Percentiles rank a stretch among this genome's conserved stretches.
phyloP scores from a whole-genome alignment of 2,888 invertebrate genomes.

The Andrena fulva region DNA sequence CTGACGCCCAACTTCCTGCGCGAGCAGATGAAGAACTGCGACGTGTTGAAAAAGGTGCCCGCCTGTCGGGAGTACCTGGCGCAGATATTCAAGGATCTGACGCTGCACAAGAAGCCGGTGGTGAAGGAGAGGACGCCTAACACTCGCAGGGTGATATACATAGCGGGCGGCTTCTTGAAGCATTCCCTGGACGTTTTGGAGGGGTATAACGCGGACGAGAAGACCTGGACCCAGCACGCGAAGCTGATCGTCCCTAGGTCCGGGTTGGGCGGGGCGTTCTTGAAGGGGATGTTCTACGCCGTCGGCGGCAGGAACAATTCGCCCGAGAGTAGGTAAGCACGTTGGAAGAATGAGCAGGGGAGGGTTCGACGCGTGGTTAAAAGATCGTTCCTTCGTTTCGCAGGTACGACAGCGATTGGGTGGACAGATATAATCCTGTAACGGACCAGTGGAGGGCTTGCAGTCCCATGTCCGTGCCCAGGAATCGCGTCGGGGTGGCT shows the following conservation, averaged over 20 bases:
- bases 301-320: constrained; percentile 97
- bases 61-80: constrained; percentile 96
- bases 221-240: constrained; percentile 93
- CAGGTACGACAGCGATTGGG: constrained; percentile 94
- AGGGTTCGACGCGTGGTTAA: constrained; percentile 4
- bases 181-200: constrained; percentile 95
- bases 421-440: constrained; percentile 94
- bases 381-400: constrained; percentile 20
- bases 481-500: constrained; percentile 96
- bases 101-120: constrained; percentile 93
- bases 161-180: constrained; percentile 95
- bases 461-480: constrained; percentile 93
- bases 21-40: constrained; percentile 96
- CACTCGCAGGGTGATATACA: constrained; percentile 95
- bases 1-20: constrained; percentile 95
- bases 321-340: constrained; percentile 89
- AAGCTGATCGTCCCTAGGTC: constrained; percentile 95
- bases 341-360: not conserved
- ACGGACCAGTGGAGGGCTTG: constrained; percentile 95
- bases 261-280: constrained; percentile 94
- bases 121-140: constrained; percentile 95
- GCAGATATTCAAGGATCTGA: constrained; percentile 95
- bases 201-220: constrained; percentile 94
- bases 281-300: constrained; percentile 95
- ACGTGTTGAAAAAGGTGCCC: constrained; percentile 93